phyloP scores from a whole-genome alignment of 2,888 invertebrate species.

The Lycaena phlaeas region DNA sequence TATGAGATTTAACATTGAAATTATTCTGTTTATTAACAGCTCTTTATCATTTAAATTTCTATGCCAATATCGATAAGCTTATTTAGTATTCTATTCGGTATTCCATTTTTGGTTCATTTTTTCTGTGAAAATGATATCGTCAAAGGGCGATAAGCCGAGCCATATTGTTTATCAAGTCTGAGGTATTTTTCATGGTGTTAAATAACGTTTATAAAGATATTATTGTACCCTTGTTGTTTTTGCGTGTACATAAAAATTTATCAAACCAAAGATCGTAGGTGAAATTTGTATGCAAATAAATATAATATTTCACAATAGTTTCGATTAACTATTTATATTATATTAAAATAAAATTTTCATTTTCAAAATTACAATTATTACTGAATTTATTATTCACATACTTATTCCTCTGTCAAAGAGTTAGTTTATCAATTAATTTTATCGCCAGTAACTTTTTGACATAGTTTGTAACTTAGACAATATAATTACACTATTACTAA shows the following conservation, averaged over 20 bases:
- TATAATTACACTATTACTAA: too few species aligned
- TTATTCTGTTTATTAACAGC: constrained; percentile 41
- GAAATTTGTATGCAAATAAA: constrained; percentile 2
- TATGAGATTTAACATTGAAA: constrained; percentile 62
- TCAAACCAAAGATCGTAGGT: not conserved
- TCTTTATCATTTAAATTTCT: constrained; percentile 35
- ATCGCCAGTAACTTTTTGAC: too few species aligned
- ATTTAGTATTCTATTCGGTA: constrained; percentile 62
- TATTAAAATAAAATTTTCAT: too few species aligned
- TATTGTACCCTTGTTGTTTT: not conserved
- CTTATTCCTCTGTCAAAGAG: too few species aligned
- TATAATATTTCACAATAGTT: not conserved
- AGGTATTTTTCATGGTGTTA: constrained; percentile 37
- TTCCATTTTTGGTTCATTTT: constrained; percentile 59
- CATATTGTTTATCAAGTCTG: constrained; percentile 57
- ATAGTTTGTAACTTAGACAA: too few species aligned
- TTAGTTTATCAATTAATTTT: too few species aligned
- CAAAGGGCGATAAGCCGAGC: constrained; percentile 59
- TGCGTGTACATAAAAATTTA: not conserved
- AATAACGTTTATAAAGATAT: constrained; percentile 27
- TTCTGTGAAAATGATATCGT: constrained; percentile 66
- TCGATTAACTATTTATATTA: too few species aligned
- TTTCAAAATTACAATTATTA: too few species aligned
- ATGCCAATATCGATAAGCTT: constrained; percentile 49
- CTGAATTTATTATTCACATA: too few species aligned